phyloP scores from a whole-genome alignment of 1,140 invertebrate species.

The Asobara japonica region DNA sequence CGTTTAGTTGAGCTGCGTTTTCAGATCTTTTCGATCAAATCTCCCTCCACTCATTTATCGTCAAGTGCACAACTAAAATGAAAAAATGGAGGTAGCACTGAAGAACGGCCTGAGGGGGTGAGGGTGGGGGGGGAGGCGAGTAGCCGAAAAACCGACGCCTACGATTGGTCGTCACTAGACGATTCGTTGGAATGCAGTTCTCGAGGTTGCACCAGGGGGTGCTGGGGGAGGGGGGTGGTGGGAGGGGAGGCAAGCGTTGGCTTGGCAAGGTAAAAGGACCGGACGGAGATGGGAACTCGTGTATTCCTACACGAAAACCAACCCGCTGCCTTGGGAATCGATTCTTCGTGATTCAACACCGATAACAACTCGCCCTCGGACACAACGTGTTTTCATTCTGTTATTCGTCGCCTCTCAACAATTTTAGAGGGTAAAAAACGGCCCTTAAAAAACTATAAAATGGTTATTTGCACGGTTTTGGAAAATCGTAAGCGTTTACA shows the following conservation, averaged over 20 bases:
- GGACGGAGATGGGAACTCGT: slow-evolving; percentile 34
- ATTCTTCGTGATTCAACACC: slow-evolving; percentile 43
- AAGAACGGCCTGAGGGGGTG: not conserved
- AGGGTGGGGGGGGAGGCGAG: not conserved
- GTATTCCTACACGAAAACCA: slow-evolving; percentile 5
- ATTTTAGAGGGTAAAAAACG: slow-evolving; percentile 13
- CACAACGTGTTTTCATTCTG: slow-evolving; percentile 2
- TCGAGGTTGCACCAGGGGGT: slow-evolving; percentile 38
- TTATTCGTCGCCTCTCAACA: slow-evolving; percentile 4
- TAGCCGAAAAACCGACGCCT: slow-evolving; percentile 30
- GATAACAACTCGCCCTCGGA: slow-evolving; percentile 43
- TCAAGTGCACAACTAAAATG: not conserved
- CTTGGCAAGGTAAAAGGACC: slow-evolving; percentile 26
- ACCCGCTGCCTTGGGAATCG: not conserved
- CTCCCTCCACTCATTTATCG: not conserved
- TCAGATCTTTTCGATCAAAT: not conserved
- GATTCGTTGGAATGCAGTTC: slow-evolving; percentile 56
- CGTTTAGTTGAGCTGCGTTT: not conserved
- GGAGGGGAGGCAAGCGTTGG: slow-evolving; percentile 24
- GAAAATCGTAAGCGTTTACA: not conserved
- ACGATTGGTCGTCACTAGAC: slow-evolving; percentile 44
- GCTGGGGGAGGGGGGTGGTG: not conserved
- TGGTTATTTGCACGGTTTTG: not conserved
- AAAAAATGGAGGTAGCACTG: not conserved
- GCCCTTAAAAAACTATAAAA: slow-evolving; percentile 10